Base-by-base conservation (phyloP, 2,113 vertebrate genomes). In the Cichladusa arquata region DNA sequence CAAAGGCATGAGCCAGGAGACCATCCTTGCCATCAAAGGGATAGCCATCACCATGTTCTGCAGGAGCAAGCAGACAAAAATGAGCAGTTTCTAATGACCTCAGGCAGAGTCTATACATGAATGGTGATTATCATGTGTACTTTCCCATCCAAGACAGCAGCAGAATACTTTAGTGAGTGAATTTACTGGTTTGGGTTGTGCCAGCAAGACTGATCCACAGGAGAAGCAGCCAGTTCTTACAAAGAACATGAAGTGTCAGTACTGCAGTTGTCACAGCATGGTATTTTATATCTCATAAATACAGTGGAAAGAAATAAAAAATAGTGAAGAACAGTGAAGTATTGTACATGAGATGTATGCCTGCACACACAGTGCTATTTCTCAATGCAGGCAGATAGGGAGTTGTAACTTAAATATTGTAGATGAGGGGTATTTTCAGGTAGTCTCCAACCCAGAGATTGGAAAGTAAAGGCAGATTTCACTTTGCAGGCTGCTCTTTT, bases 1-100 rank as follows among this genome's bases (percentile, higher is more conserved):
- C 99, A 23, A 99, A 99, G 29, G 99, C 99, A 5, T 99, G 99
- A 96, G 99, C 99, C 97, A 99, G 96, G 45, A 99, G 99, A 25
- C 99, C 99, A 0, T 99, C 99, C 87, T 99, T 99, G 62, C 99
- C 99, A 82, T 99, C 99, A 12, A 99, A 99, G 25, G 99, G 99
- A 92, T 99, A 99, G 38, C 99, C 99, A 54, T 99, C 99, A 17
- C 99, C 99, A 3, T 99, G 99, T 81, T 99, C 99, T 99, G 98
- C 81, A 79, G 60, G 97, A 93, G 82, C 24, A 48, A 93, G 36
- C 64, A 84, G 23, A 57, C 36, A 85, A 60, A 51, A 64, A 38
- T 9, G 24, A 40, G 53, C 36, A 34, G 8, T 89, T 93, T 53
- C 28, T 48, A 64, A 64, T 71, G 51, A 66, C 26, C 58, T 89